Base-by-base conservation (phyloP, 1,140 invertebrate genomes). In the Helicoverpa zea region DNA sequence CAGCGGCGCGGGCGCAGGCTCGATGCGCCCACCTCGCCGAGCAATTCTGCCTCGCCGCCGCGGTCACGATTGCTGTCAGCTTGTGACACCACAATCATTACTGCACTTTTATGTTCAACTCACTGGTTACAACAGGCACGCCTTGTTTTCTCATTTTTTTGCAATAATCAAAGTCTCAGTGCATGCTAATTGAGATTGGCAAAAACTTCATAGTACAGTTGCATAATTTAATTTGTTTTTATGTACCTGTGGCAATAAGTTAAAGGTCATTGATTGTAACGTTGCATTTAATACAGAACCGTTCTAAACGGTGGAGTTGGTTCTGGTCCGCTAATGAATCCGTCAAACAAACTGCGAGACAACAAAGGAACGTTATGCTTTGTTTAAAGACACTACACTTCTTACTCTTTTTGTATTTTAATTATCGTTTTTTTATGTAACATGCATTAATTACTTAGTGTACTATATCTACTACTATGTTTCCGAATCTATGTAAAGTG, bases 41-140 rank as follows among this genome's bases (percentile, higher is more conserved):
- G 56, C 73, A 83, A 68, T 72, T 35, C 58, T 61, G 30, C 54
- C 1, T n/a, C 74, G 73, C 81, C 58, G 43, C 51, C 77, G 76
- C 80, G 74, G 76, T 83, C 83, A 83, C 81, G 81, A 86, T 82
- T 83, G 66, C 81, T 83, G 79, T 63, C 83, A 81, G 63, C 72
- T 83, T 84, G 80, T 80, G 81, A 86, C 83, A 81, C 81, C 64
- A 77, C 81, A 82, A 68, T 80, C 74, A 76, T 82, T 84, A 84
- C 64, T 81, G 84, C 73, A 81, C 35, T 86, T 79, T 81, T 82
- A 64, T 78, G 73, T 80, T 80, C 68, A 77, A 79, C 70, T 79
- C 52, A 16, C 51, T 54, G 64, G 51, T 64, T 78, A 66, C 75
- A 52, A 66, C 75, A 66, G 49, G 63, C 63, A 66, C 51, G 75